Percentiles rank a stretch among this genome's conserved stretches.
phyloP scores from a whole-genome alignment of 2,888 invertebrate species.

The Xestia xanthographa region DNA sequence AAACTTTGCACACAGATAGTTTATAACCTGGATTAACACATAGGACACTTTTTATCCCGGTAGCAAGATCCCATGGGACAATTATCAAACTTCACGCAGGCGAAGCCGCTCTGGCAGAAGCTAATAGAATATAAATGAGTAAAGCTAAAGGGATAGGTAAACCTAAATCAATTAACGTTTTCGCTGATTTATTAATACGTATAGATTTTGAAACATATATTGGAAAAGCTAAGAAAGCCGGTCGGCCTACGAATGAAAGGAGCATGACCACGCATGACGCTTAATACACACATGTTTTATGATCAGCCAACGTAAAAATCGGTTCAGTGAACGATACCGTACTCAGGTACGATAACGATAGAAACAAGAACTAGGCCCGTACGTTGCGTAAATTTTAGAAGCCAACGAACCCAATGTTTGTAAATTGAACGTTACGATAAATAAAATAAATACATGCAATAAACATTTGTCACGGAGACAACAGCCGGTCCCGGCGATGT shows the following conservation, averaged over 20 bases:
- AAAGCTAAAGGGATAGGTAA: not conserved
- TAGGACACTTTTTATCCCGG: too few species aligned
- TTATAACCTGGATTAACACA: too few species aligned
- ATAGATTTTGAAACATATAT: constrained; percentile 4
- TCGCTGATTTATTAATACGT: not conserved
- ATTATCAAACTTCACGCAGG: too few species aligned
- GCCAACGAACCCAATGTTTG: constrained; percentile 78
- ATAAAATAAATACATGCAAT: constrained; percentile 77
- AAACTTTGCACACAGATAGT: too few species aligned
- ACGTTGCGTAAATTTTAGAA: constrained; percentile 77
- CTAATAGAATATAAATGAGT: not conserved
- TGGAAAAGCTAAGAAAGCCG: constrained; percentile 2
- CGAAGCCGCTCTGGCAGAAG: too few species aligned
- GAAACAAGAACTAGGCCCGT: constrained; percentile 50
- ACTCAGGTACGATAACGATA: constrained; percentile 65
- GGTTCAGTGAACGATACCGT: constrained; percentile 73
- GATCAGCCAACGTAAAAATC: constrained; percentile 34
- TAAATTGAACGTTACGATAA: constrained; percentile 74
- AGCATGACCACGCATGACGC: constrained; percentile 31
- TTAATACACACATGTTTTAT: constrained; percentile 18
- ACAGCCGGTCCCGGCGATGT: constrained; percentile 68
- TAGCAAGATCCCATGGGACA: too few species aligned
- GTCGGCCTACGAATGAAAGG: constrained; percentile 17
- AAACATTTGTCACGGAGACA: constrained; percentile 76
- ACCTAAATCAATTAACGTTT: not conserved